Conservation (phyloP, 2,113 vertebrate genomes). For the Eublepharis macularius region DNA sequence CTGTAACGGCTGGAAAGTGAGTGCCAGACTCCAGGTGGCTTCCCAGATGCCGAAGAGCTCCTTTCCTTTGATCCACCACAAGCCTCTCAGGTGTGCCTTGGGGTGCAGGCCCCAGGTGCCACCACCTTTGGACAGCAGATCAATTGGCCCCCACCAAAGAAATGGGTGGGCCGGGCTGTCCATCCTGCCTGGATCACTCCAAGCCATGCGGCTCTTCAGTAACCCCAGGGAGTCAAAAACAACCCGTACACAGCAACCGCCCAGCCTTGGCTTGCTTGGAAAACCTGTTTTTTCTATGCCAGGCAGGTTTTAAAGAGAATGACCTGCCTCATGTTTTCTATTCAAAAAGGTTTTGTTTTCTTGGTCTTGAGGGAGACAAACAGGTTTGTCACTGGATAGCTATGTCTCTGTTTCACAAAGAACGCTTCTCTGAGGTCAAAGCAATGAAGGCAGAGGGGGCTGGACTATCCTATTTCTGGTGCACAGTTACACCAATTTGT, state of each 20-base stretch:
- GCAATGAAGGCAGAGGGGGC: not conserved
- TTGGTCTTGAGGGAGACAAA: conserved; percentile 17
- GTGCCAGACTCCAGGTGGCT: too few species aligned
- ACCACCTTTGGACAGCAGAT: not conserved
- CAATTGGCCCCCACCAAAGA: not conserved
- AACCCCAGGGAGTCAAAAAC: not conserved
- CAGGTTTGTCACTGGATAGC: conserved; percentile 19
- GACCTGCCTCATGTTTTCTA: conserved; percentile 6
- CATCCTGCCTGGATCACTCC: not conserved
- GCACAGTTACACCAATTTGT: not conserved
- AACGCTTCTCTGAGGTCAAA: not conserved
- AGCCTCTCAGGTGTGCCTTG: not conserved
- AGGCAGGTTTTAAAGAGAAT: conserved; percentile 20
- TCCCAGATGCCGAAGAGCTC: not conserved
- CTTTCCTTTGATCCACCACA: not conserved
- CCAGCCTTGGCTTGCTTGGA: not conserved
- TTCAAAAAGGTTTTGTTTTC: conserved; percentile 10
- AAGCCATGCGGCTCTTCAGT: not conserved
- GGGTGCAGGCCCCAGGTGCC: not conserved
- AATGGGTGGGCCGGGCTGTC: not conserved
- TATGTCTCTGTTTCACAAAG: not conserved
- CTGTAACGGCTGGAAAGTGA: not conserved
- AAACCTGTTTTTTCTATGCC: conserved; percentile 4
- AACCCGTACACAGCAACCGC: not conserved
- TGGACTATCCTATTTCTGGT: not conserved